phyloP scores from a whole-genome alignment of 2,797 vertebrate species.

The Rhyacichthys aspro region DNA sequence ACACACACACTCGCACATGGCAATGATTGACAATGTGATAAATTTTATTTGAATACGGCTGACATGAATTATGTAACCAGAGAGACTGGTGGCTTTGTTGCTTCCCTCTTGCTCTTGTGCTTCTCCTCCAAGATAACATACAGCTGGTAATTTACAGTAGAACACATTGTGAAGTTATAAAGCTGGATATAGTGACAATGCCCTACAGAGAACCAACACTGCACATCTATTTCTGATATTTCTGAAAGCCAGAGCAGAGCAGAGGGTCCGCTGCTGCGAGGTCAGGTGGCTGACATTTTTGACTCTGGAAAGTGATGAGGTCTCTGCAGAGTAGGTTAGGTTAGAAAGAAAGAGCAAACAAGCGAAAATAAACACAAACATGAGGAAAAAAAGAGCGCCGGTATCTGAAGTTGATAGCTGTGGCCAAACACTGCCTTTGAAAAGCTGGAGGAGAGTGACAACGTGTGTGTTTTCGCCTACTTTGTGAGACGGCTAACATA shows the following conservation, averaged over 20 bases:
- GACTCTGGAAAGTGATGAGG: conserved; percentile 64
- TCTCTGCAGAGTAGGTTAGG: conserved; percentile 61
- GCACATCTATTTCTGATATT: conserved; percentile 45
- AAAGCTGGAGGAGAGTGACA: conserved; percentile 77
- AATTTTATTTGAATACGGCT: conserved; percentile 85
- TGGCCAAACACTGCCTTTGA: conserved; percentile 75
- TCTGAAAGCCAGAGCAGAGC: conserved; percentile 43
- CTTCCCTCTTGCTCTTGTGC: conserved; percentile 61
- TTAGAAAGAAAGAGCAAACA: too few relatives aligned
- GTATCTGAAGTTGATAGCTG: conserved; percentile 78
- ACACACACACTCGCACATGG: conserved; percentile 25
- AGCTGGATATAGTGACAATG: conserved; percentile 61
- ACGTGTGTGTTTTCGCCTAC: conserved; percentile 55
- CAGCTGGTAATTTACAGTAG: conserved; percentile 78
- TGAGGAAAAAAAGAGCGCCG: conserved; percentile 35
- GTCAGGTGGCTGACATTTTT: conserved; percentile 63
- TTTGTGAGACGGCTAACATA: conserved; percentile 58
- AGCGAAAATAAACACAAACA: conserved; percentile 69
- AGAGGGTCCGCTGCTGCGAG: conserved; percentile 35
- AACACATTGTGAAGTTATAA: conserved; percentile 70
- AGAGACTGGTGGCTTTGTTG: conserved; percentile 77
- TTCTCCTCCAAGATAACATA: conserved; percentile 76
- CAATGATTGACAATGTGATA: conserved; percentile 84
- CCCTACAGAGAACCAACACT: conserved; percentile 61
- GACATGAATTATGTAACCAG: conserved; percentile 84